phyloP scores from a whole-genome alignment of 2,797 vertebrate genomes.

The Siniperca scherzeri region DNA sequence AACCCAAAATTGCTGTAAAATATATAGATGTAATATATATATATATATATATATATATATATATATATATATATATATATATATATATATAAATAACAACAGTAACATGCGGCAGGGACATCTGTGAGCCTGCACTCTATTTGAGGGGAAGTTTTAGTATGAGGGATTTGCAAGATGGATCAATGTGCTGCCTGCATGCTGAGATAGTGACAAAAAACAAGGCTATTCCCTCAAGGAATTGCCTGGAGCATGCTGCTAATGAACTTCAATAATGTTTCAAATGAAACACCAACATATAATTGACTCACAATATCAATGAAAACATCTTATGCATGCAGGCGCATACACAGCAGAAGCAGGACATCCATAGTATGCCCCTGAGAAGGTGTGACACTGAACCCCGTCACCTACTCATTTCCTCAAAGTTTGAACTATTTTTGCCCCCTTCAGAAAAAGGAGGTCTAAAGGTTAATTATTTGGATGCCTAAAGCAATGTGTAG shows the following conservation, averaged over 20 bases:
- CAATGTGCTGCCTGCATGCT: conserved; percentile 62
- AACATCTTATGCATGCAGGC: conserved; percentile 26
- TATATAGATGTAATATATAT: too few relatives aligned
- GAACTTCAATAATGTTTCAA: conserved; percentile 66
- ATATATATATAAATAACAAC: too few relatives aligned
- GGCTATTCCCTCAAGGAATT: conserved; percentile 53
- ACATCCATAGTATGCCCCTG: conserved; percentile 1
- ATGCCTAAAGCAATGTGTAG: conserved; percentile 4
- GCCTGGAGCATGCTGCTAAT: conserved; percentile 55
- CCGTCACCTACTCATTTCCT: neutral
- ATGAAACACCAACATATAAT: conserved; percentile 58
- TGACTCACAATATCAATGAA: conserved; percentile 49
- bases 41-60: too few relatives aligned
- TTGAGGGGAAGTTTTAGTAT: conserved; percentile 47
- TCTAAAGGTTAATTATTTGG: conserved; percentile 29
- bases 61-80: too few relatives aligned
- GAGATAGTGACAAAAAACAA: conserved; percentile 61
- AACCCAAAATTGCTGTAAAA: neutral
- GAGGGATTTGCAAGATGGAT: conserved; percentile 62
- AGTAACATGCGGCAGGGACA: conserved; percentile 26
- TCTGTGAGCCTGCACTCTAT: conserved; percentile 45
- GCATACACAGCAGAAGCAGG: conserved; percentile 21
- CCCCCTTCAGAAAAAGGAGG: neutral
- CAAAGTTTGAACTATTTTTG: neutral
- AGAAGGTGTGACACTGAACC: conserved; percentile 12